These are phyloP conservation scores for Columba janthina DNA, from an alignment of 2,113 vertebrate species.

Conservation along the genomic window DNA sequence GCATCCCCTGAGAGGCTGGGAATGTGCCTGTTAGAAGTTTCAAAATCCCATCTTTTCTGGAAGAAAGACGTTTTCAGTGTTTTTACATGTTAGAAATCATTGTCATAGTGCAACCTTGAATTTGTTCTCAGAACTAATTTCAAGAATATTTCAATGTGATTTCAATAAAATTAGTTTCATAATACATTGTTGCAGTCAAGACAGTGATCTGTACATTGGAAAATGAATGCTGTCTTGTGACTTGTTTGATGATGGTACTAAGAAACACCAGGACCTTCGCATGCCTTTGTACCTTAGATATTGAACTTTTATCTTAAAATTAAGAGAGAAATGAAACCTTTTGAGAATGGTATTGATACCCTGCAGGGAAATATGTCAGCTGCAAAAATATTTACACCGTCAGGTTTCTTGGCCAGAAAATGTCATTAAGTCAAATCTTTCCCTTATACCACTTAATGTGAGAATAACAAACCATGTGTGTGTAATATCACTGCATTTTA, in stretches of 20 bases:
- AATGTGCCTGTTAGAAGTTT: background rate
- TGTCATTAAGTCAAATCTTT: background rate
- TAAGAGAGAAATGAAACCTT: slow-evolving; percentile 69
- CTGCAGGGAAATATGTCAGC: background rate
- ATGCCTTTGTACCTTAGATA: background rate
- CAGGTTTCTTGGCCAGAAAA: background rate
- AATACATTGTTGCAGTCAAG: background rate
- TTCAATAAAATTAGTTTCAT: background rate
- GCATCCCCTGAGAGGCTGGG: background rate
- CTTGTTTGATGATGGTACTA: slow-evolving; percentile 33
- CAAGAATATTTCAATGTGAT: background rate
- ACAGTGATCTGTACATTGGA: background rate
- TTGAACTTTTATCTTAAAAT: slow-evolving; percentile 68
- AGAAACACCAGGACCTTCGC: background rate
- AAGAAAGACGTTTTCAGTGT: background rate
- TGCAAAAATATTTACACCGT: background rate
- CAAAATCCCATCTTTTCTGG: background rate
- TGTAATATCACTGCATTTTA: background rate
- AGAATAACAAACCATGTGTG: background rate
- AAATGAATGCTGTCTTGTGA: background rate
- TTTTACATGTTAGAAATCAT: background rate
- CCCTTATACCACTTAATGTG: background rate
- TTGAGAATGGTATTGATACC: slow-evolving; percentile 74
- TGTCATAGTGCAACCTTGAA: background rate
- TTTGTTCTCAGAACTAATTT: background rate